Base-by-base conservation (phyloP, 1,140 invertebrate species). In the Archivesica marissinica region DNA sequence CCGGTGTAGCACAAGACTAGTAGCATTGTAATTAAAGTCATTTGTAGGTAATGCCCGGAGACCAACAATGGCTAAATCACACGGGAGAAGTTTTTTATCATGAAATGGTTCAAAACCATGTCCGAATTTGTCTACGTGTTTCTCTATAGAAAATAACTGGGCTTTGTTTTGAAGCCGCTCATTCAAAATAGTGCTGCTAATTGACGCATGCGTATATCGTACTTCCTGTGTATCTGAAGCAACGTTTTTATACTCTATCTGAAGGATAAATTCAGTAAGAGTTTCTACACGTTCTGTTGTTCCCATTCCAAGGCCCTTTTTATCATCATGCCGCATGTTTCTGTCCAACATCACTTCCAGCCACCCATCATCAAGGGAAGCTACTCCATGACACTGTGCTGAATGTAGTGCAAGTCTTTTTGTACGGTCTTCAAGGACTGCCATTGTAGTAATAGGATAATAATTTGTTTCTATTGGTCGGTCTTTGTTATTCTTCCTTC, bases 281-380 rank as follows among this genome's bases (percentile, higher is more conserved):
- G 97, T 97, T 68, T 95, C 94, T 28, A 96, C 95, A 91, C 97
- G 98, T 90, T 99, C 98, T 0, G 97, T 95, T 0, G 99, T 95
- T 20, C 97, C 98, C 92, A 99, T 97, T 2, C 97, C 96, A 95
- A 98, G 96, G 0, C 98, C 98, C 28, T 97, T 94, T 0, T 96
- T 96, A 89, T 99, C 98, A 89, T 98, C 97, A 90, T 97, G 97
- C 0, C 97, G 92, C 1, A 97, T 97, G 72, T 97, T 95, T 9
- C 98, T 94, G 87, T 98, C 98, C 13, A 98, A 90, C 97, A 98
- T 97, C 0, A 98, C 96, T 88, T 98, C 96, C 17, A 98, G 88
- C 93, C 96, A 96, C 0, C 97, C 97, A 0, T 96, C 96, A 87
- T 97, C 96, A 91, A 97, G 96, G 54, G 96, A 96, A 0, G 97